Evolutionary conservation across 2,113 vertebrate species (phyloP).

Genomic region (Ptyas mucosa): DNA sequence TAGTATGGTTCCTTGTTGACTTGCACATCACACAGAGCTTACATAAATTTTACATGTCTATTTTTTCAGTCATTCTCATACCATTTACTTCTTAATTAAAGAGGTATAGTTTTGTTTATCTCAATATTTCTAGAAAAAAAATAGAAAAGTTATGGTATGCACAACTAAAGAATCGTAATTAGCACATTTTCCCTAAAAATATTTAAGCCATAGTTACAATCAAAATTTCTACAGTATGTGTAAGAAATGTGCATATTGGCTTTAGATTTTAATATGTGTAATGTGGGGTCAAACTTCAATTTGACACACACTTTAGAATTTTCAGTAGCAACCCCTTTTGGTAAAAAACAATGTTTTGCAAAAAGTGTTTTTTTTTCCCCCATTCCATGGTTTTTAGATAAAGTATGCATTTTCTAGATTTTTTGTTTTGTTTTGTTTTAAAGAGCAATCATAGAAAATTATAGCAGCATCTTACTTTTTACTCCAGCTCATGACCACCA

Average conservation of each 20-base stretch:
- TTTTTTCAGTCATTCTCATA: slow-evolving; percentile 14
- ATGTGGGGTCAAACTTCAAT: neutral
- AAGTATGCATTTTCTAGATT: neutral
- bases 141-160: neutral
- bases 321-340: neutral
- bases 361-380: neutral
- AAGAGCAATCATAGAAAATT: neutral
- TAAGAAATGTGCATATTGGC: neutral
- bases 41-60: neutral
- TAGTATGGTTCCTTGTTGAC: slow-evolving; percentile 47
- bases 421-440: neutral
- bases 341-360: neutral
- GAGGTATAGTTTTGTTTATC: neutral
- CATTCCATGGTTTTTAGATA: neutral
- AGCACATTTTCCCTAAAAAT: neutral
- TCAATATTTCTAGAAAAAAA: neutral
- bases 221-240: neutral
- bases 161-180: neutral
- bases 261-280: slow-evolving; percentile 21
- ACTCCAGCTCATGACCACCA: neutral
- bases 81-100: slow-evolving; percentile 26
- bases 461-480: neutral
- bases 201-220: neutral
- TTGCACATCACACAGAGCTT: slow-evolving; percentile 48
- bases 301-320: neutral